phyloP scores from a whole-genome alignment of 2,797 vertebrate genomes.

The Cossypha dichroa region DNA sequence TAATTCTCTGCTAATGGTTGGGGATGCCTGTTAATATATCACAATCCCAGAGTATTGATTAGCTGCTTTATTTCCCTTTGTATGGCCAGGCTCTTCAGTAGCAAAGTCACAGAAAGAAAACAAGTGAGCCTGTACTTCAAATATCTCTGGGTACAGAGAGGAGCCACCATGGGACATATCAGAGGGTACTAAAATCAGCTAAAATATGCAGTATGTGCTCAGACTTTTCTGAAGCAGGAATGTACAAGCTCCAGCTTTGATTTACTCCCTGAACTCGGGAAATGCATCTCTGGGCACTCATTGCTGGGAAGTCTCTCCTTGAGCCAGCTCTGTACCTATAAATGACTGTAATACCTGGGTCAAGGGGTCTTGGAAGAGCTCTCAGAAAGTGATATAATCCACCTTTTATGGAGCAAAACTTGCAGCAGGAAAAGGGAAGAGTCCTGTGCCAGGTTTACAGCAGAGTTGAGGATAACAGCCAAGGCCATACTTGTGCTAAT shows the following conservation, averaged over 20 bases:
- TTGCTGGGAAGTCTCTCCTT: neutral
- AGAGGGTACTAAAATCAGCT: neutral
- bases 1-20: neutral
- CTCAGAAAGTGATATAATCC: neutral
- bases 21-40: slow-evolving; percentile 1
- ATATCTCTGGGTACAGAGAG: neutral
- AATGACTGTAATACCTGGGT: neutral
- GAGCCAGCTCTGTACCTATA: neutral
- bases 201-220: neutral
- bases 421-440: neutral
- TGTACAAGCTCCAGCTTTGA: neutral
- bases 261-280: neutral
- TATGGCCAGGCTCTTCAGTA: neutral
- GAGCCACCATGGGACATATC: neutral
- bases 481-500: slow-evolving; percentile 24
- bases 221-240: neutral
- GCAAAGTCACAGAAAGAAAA: neutral
- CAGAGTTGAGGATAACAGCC: slow-evolving; percentile 3
- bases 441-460: neutral
- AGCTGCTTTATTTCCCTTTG: neutral
- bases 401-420: neutral
- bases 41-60: slow-evolving; percentile 15
- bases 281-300: neutral
- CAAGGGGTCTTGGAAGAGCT: neutral
- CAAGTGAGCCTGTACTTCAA: neutral